phyloP scores from a whole-genome alignment of 2,113 vertebrate species.

The Chunga burmeisteri region DNA sequence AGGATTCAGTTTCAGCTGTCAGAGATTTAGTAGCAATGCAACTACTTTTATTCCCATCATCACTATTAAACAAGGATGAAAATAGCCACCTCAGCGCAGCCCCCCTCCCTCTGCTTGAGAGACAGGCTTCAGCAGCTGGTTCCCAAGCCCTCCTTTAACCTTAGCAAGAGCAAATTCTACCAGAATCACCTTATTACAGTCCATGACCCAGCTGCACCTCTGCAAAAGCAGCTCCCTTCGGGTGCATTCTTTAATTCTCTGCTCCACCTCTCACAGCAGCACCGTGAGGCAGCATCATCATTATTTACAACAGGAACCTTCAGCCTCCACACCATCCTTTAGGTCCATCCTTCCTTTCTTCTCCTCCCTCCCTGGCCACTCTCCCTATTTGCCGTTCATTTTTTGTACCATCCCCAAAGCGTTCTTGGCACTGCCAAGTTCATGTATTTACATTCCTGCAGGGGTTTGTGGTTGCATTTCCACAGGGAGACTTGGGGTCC shows the following conservation, averaged over 20 bases:
- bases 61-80: neutral
- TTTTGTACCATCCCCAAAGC: neutral
- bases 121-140: neutral
- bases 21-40: neutral
- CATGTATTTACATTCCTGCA: neutral
- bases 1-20: constrained; percentile 9
- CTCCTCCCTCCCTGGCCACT: neutral
- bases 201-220: neutral
- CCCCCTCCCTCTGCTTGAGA: neutral
- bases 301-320: neutral
- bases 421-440: neutral
- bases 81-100: neutral
- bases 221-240: neutral
- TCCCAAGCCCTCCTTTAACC: neutral
- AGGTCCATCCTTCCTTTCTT: neutral
- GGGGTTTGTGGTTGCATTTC: neutral
- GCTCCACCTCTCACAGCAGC: neutral
- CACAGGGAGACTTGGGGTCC: too few species aligned
- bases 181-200: neutral
- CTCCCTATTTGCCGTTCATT: neutral
- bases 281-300: neutral
- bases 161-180: neutral
- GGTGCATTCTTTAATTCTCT: neutral
- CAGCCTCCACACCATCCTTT: fast-evolving
- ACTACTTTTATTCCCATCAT: neutral